Base-by-base conservation (phyloP, 2,888 invertebrate species). In the Abscondita cerata region DNA sequence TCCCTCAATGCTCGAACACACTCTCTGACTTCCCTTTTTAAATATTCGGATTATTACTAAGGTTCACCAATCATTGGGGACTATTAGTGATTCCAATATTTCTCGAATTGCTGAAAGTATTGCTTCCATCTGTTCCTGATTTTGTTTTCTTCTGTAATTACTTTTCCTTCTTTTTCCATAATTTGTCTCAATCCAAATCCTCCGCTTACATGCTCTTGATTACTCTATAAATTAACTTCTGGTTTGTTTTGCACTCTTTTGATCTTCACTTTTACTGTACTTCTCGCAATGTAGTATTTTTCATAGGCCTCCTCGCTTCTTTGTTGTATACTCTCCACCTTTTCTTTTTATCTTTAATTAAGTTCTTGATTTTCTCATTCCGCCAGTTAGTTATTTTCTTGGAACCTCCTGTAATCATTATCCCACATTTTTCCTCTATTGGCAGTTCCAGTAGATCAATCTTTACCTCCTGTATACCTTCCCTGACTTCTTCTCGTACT, bases 281-380 rank as follows among this genome's bases (percentile, higher is more conserved):
- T 8, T 8, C 40, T 40, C n/a, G 40, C 4, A 11, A 8, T n/a
- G 4, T 8, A 12, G 13, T 40, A 40, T 40, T 12, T 40, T 13
- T 40, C 40, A 40, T 40, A 40, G n/a, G 40, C n/a, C 13, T 40
- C 40, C n/a, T 40, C 40, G 13, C 40, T 40, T 13, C 13, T 40
- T 13, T 13, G 11, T 40, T 40, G 6, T 40, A 40, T 5, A 40
- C 13, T 44, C 15, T 12, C 18, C 16, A 5, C 15, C 16, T 15
- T 2, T 9, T 44, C 18, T 44, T 44, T 44, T 44, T 9, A 3
- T 3, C 6, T 15, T 44, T 44, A 18, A 44, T 44, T 6, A 11
- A 5, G 16, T 44, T 44, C 18, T 44, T 44, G 13, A 44, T 44
- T 44, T 44, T 18, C 16, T 44, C 9, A 11, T 11, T 15, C 44